These are phyloP conservation scores for Leptatherina wallacei DNA, from an alignment of 2,797 vertebrate species.

Conservation along the genomic window DNA sequence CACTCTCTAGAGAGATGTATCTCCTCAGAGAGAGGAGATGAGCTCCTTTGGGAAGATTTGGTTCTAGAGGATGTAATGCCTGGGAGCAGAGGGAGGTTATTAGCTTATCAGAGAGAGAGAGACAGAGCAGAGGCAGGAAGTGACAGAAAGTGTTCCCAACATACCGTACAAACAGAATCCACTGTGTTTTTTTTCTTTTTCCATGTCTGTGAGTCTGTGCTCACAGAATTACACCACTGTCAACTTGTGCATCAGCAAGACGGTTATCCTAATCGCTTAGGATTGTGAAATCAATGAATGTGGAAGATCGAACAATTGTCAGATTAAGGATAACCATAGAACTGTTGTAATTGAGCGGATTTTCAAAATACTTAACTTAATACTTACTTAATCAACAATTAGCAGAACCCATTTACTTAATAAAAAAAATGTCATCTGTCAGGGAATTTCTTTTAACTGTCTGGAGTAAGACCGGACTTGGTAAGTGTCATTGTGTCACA, in stretches of 20 bases:
- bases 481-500: no score
- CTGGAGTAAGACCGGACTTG: no score
- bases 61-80: slow-evolving; percentile 59
- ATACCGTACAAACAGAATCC: slow-evolving; percentile 48
- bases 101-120: slow-evolving; percentile 67
- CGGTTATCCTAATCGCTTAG: slow-evolving; percentile 46
- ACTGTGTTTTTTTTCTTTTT: slow-evolving; percentile 4
- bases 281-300: no score
- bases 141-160: slow-evolving; percentile 7
- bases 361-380: no score
- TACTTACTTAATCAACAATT: no score
- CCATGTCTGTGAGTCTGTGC: slow-evolving; percentile 34
- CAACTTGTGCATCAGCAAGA: slow-evolving; percentile 36
- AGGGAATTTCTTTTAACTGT: no score
- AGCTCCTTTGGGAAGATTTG: slow-evolving; percentile 61
- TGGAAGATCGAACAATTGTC: no score
- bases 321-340: no score
- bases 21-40: slow-evolving; percentile 60
- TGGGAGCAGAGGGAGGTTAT: slow-evolving; percentile 64
- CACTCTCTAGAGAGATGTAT: slow-evolving; percentile 64
- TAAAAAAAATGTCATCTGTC: neutral
- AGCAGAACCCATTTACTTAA: no score
- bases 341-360: no score
- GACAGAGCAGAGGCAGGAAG: slow-evolving; percentile 24
- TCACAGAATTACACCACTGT: slow-evolving; percentile 11